Evolutionary conservation across 1,140 invertebrate genomes (phyloP), one percentile per base, ranked within the genome.

Genomic region (Drosophila parvula): DNA sequence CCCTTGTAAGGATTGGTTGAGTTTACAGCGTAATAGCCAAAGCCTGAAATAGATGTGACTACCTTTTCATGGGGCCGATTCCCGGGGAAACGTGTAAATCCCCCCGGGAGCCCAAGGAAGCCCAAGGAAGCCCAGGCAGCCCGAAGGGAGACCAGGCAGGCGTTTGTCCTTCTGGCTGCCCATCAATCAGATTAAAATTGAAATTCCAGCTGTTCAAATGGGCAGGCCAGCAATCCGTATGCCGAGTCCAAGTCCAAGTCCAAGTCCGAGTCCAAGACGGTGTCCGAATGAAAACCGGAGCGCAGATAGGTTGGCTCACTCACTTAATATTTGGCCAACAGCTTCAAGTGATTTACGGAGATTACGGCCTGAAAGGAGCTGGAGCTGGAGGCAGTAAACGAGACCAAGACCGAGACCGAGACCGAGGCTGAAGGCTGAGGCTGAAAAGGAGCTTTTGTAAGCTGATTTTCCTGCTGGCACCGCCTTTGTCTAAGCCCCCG

Each of bases 161-260:
- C 36, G 47, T 34, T 40, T 30, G 50, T 56, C 68, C 51, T 32
- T 34, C 64, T 12, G 34, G 4, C 68, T 57, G 53, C 3, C 69
- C 69, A 73, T 73, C 69, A 73, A 73, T 73, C 69, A 73, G 69
- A 73, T 71, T 73, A 73, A 71, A 73, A 71, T 73, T 71, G 51
- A 73, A 73, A 73, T 73, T 73, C 69, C 67, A 30, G 30, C 53
- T 59, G 69, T 32, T 48, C 44, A 50, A 55, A 71, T 70, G 40
- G 44, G 22, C 44, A 32, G 56, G 57, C 11, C 14, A 22, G 10
- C 16, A 55, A 18, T 34, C 48, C 48, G 11, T 18, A 18, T 5
- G 16, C 50, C 28, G n/a, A 27, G 12, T 5, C 32, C 30, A 9
- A 55, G 16, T 34, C 11, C 10, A 32, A 22, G 1, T 22, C 22